Conservation (phyloP, 2,113 vertebrate species). For the Hemichromis elongatus region DNA sequence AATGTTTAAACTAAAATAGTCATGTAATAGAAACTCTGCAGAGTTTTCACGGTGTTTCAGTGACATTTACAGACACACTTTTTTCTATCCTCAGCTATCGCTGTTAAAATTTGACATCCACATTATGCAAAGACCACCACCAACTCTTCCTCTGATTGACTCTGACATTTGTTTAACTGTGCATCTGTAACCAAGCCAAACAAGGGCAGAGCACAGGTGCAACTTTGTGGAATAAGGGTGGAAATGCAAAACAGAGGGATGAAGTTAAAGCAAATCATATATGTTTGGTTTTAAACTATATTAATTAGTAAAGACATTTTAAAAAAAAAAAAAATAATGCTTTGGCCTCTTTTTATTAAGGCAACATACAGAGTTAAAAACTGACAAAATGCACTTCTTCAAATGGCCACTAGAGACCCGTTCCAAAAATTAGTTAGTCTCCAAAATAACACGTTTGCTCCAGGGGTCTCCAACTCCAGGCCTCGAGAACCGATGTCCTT, state of each 20-base stretch:
- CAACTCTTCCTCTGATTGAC: not conserved
- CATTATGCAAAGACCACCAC: not conserved
- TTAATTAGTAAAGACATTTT: not conserved
- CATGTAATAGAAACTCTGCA: not conserved
- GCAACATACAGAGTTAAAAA: not conserved
- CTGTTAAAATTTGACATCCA: not conserved
- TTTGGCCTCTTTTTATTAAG: not conserved
- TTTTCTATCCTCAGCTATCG: not conserved
- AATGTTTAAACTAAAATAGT: not conserved
- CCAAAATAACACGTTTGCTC: not conserved
- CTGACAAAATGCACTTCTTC: not conserved
- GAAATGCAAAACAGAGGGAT: not conserved
- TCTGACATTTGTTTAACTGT: not conserved
- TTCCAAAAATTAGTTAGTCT: not conserved
- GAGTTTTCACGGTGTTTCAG: not conserved
- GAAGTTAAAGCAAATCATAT: not conserved
- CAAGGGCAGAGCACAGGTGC: not conserved
- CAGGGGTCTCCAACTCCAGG: no score
- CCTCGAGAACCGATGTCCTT: no score
- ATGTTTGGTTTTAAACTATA: not conserved
- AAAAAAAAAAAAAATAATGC: not conserved
- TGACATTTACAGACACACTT: not conserved
- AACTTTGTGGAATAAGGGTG: not conserved
- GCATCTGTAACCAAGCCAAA: not conserved
- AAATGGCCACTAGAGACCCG: not conserved